phyloP scores from a whole-genome alignment of 2,113 vertebrate species.

The Echinops telfairi region DNA sequence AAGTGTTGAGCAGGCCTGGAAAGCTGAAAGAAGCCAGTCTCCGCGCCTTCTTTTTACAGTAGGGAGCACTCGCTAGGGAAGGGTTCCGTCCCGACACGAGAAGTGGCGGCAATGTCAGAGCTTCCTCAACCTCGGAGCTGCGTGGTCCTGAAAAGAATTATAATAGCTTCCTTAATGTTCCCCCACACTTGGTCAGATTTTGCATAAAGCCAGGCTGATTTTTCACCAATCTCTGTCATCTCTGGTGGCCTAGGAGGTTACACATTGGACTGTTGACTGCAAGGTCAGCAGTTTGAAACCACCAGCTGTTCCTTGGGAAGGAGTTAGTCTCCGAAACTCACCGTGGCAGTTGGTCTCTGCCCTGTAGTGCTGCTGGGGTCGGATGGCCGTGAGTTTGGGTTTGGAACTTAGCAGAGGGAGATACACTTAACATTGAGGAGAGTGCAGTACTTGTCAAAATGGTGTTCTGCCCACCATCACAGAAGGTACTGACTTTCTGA shows the following conservation, averaged over 20 bases:
- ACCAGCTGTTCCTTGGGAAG: too few species aligned
- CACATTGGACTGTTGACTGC: too few species aligned
- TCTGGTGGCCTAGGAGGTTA: not conserved
- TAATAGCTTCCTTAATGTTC: not conserved
- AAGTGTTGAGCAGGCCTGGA: not conserved
- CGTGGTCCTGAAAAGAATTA: constrained; percentile 56
- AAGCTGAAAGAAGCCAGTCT: not conserved
- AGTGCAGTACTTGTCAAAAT: not conserved
- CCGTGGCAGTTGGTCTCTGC: too few species aligned
- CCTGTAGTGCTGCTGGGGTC: too few species aligned
- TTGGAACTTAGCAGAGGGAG: too few species aligned
- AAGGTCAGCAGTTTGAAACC: too few species aligned
- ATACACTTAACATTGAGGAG: constrained; percentile 14
- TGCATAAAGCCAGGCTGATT: constrained; percentile 25
- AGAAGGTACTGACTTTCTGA: constrained; percentile 21
- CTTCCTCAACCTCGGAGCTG: not conserved
- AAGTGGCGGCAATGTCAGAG: not conserved
- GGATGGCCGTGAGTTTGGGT: too few species aligned
- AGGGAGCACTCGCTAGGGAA: not conserved
- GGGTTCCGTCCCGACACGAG: not conserved
- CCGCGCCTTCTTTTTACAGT: not conserved
- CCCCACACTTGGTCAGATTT: not conserved
- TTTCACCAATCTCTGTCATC: constrained; percentile 15
- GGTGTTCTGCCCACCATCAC: not conserved
- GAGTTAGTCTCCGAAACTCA: too few species aligned